These are phyloP conservation scores for Melangyna quadrimaculata DNA, from an alignment of 2,888 invertebrate species.

Conservation along the genomic window DNA sequence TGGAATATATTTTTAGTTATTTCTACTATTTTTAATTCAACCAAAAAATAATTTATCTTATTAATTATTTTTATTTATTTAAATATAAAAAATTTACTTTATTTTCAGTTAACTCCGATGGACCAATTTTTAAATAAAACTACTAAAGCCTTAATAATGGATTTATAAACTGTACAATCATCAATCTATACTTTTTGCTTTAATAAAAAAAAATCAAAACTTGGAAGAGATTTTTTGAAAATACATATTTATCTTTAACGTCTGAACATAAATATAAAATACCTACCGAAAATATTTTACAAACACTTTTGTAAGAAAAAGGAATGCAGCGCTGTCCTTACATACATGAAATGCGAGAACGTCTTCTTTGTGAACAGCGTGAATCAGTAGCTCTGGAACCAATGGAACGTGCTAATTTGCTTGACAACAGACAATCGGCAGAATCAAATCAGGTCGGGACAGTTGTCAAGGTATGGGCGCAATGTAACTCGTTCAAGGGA, in stretches of 20 bases:
- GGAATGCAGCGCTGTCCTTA: constrained; percentile 89
- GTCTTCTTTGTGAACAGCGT: constrained; percentile 88
- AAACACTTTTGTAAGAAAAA: constrained; percentile 62
- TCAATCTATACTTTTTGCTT: constrained; percentile 3
- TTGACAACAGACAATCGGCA: constrained; percentile 81
- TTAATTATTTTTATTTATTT: too few relatives aligned
- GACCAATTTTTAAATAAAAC: constrained; percentile 60
- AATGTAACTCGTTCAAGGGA: constrained; percentile 80
- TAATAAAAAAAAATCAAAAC: neutral
- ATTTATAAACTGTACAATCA: constrained; percentile 53
- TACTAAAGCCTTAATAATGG: constrained; percentile 37
- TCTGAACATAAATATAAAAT: neutral
- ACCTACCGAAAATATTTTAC: constrained; percentile 30
- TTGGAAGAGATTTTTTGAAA: constrained; percentile 28
- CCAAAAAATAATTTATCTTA: too few relatives aligned
- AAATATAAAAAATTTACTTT: too few relatives aligned
- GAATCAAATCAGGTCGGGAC: constrained; percentile 90
- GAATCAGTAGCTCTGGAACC: constrained; percentile 86
- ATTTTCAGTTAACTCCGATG: constrained; percentile 65
- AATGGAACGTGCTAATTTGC: constrained; percentile 82
- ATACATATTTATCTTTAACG: constrained; percentile 41
- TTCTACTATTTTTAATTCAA: too few relatives aligned
- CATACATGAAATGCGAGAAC: constrained; percentile 96
- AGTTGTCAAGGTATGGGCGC: constrained; percentile 90
- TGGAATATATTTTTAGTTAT: too few relatives aligned